phyloP scores from a whole-genome alignment of 1,140 invertebrate genomes.

The Papilio polyxenes region DNA sequence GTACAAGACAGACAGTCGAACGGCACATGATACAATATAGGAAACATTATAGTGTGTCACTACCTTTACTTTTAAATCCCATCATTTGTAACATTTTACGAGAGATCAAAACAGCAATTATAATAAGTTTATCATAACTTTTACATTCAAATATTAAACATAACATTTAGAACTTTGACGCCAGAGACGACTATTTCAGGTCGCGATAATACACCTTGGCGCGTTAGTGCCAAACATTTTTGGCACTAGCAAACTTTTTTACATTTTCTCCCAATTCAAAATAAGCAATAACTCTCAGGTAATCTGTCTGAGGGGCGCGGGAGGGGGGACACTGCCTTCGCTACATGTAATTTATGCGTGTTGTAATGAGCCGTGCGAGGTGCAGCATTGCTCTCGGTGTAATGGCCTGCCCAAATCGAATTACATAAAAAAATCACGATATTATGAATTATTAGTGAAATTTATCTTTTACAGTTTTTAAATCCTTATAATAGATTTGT shows the following conservation, averaged over 20 bases:
- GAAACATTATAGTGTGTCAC: background rate
- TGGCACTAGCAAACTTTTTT: conserved; percentile 50
- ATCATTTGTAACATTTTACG: background rate
- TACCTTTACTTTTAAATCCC: background rate
- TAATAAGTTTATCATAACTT: conserved; percentile 7
- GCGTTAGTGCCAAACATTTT: conserved; percentile 52
- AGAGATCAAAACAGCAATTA: conserved; percentile 2
- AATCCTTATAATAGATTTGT: too few species aligned
- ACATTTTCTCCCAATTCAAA: conserved; percentile 45
- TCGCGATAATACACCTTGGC: conserved; percentile 16
- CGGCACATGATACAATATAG: too few species aligned
- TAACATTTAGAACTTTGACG: background rate
- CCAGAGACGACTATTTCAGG: conserved; percentile 12
- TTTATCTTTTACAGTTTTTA: too few species aligned
- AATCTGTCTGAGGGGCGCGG: conserved; percentile 47
- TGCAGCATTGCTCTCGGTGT: background rate
- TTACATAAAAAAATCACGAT: background rate
- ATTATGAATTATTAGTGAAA: too few species aligned
- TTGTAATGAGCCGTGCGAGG: conserved; percentile 2
- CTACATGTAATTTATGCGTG: conserved; percentile 25
- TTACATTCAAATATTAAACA: background rate
- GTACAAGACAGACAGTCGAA: too few species aligned
- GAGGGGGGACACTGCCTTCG: too few species aligned
- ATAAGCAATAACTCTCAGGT: conserved; percentile 56
- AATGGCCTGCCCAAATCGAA: background rate